Percentiles rank a stretch among this genome's conserved stretches.
Conservation (phyloP, 2,888 invertebrate genomes). For the Pyrgus malvae region DNA sequence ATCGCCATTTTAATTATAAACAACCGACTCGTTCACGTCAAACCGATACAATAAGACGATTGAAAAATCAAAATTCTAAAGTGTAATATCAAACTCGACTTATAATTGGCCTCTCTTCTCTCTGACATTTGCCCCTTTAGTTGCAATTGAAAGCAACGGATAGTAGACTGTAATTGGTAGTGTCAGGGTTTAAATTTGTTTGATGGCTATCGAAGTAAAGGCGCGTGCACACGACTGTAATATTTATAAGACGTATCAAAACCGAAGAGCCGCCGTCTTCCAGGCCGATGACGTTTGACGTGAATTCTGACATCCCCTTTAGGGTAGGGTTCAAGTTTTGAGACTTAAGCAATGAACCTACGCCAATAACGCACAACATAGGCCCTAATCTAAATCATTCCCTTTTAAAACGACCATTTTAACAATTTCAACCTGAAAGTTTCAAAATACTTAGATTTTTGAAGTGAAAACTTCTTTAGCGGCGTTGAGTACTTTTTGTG, state of each 20-base stretch:
- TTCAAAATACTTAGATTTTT: too few relatives aligned
- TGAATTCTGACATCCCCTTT: slow-evolving; percentile 72
- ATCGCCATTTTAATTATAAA: slow-evolving; percentile 79
- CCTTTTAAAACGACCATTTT: too few relatives aligned
- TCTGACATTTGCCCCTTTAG: slow-evolving; percentile 53
- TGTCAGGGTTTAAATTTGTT: slow-evolving; percentile 38
- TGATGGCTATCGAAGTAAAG: slow-evolving; percentile 43
- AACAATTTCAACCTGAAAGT: too few relatives aligned
- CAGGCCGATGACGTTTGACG: slow-evolving; percentile 80
- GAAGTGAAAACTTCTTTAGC: too few relatives aligned
- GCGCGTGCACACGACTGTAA: slow-evolving; percentile 55
- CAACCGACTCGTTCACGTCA: slow-evolving; percentile 55
- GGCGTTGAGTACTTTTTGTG: too few relatives aligned
- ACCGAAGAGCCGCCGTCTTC: slow-evolving; percentile 77
- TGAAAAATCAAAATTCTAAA: slow-evolving; percentile 75
- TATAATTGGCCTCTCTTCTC: slow-evolving; percentile 73
- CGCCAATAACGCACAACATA: too few relatives aligned
- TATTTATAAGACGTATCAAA: slow-evolving; percentile 78
- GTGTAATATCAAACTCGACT: slow-evolving; percentile 74
- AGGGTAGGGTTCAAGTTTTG: slow-evolving; percentile 38
- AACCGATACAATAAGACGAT: slow-evolving; percentile 71
- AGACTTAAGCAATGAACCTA: neutral
- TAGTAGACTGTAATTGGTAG: slow-evolving; percentile 21
- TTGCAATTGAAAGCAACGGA: slow-evolving; percentile 17
- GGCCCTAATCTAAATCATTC: too few relatives aligned